These are phyloP conservation scores for Drosophila emarginata DNA, from an alignment of 2,888 invertebrate genomes.

Conservation along the genomic window DNA sequence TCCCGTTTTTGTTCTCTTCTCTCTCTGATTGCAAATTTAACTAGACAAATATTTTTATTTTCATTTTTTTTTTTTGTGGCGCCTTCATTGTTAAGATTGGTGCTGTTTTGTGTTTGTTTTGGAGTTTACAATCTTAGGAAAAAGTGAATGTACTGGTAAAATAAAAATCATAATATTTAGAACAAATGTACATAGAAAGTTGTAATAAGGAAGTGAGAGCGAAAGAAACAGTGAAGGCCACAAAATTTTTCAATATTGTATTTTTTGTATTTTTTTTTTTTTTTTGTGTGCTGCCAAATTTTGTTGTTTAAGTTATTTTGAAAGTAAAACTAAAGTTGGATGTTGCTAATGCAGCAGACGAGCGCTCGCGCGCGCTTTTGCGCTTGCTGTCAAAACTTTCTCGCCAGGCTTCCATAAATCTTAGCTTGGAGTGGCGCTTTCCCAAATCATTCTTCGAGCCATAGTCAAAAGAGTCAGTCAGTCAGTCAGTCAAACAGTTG, in stretches of 20 bases:
- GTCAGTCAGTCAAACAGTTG: neutral
- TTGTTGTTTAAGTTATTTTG: neutral
- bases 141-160: constrained; percentile 7
- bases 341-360: too few relatives aligned
- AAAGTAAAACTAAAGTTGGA: constrained; percentile 5
- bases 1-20: constrained; percentile 23
- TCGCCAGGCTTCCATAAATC: constrained; percentile 41
- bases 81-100: constrained; percentile 17
- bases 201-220: neutral
- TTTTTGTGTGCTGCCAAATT: neutral
- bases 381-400: constrained; percentile 34
- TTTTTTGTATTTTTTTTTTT: neutral
- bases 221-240: neutral
- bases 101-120: constrained; percentile 15
- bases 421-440: constrained; percentile 34
- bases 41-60: constrained; percentile 39
- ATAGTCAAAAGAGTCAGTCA: constrained; percentile 10
- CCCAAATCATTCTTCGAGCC: constrained; percentile 59
- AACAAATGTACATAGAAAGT: constrained; percentile 3
- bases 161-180: neutral
- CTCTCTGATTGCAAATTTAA: constrained; percentile 60
- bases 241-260: neutral
- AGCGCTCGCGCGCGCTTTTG: neutral
- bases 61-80: neutral
- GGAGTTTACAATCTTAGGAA: constrained; percentile 30